phyloP scores from a whole-genome alignment of 2,888 invertebrate genomes.

The Brassicogethes aeneus region DNA sequence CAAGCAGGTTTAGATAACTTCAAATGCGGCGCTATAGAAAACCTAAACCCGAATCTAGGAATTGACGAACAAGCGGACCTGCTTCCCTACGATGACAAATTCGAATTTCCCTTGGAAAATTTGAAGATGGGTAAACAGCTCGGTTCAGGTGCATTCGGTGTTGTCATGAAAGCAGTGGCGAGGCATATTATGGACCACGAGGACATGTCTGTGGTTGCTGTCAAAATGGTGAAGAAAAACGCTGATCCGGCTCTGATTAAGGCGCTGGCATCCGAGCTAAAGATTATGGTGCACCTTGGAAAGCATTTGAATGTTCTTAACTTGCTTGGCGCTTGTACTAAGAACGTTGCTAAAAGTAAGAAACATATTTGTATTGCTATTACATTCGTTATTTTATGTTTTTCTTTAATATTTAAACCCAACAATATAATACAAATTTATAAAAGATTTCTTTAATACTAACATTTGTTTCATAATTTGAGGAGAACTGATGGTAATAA shows the following conservation, averaged over 20 bases:
- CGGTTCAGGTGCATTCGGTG: slow-evolving; percentile 92
- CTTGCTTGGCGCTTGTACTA: slow-evolving; percentile 88
- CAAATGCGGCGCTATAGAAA: slow-evolving; percentile 68
- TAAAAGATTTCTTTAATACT: not conserved
- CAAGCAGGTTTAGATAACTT: slow-evolving; percentile 68
- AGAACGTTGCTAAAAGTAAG: slow-evolving; percentile 77
- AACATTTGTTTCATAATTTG: slow-evolving; percentile 20
- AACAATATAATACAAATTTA: no score
- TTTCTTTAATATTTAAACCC: no score
- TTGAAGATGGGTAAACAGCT: slow-evolving; percentile 79
- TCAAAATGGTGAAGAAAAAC: slow-evolving; percentile 89
- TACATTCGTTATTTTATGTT: no score
- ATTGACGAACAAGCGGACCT: slow-evolving; percentile 90
- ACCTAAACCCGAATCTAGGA: slow-evolving; percentile 79
- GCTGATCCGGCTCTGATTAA: slow-evolving; percentile 78
- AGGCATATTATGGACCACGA: slow-evolving; percentile 69
- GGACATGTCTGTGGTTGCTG: slow-evolving; percentile 74
- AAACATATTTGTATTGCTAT: no score
- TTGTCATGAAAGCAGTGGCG: slow-evolving; percentile 82
- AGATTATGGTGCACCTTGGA: slow-evolving; percentile 93
- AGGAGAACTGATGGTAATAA: slow-evolving; percentile 84
- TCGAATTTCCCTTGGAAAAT: slow-evolving; percentile 85
- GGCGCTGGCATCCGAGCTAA: slow-evolving; percentile 85
- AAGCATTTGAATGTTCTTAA: slow-evolving; percentile 93
- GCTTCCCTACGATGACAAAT: slow-evolving; percentile 82